Evolutionary conservation across 2,113 vertebrate species (phyloP).

Genomic region (Bubalus kerabau): DNA sequence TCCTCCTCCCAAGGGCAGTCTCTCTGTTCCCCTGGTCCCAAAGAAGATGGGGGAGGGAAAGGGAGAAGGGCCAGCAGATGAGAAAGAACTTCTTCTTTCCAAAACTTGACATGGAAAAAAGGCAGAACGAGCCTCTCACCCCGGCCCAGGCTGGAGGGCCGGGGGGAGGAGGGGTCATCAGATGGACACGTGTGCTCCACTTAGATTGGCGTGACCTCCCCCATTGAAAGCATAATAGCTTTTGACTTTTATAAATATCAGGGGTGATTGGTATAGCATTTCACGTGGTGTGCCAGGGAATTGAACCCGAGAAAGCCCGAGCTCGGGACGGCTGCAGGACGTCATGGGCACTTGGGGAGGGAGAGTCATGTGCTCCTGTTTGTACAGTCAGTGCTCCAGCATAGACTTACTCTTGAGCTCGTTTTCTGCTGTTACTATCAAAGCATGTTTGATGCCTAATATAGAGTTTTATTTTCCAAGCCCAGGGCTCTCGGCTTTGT

Average conservation of each 20-base stretch:
- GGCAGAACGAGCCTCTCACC: not conserved
- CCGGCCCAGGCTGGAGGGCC: not conserved
- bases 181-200: not conserved
- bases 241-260: slow-evolving; percentile 78
- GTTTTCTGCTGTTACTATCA: slow-evolving; percentile 55
- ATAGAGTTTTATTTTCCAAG: slow-evolving; percentile 38
- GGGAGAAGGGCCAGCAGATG: too few relatives aligned
- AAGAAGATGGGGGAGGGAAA: not conserved
- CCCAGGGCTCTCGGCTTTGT: slow-evolving; percentile 5
- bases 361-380: slow-evolving; percentile 35
- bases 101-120: not conserved
- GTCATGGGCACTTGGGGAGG: slow-evolving; percentile 21
- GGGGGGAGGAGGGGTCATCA: not conserved
- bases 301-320: slow-evolving; percentile 46
- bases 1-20: not conserved
- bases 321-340: not conserved
- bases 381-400: slow-evolving; percentile 38
- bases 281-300: slow-evolving; percentile 70
- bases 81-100: not conserved
- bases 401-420: slow-evolving; percentile 62
- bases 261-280: slow-evolving; percentile 78
- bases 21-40: not conserved
- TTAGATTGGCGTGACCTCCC: not conserved
- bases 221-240: slow-evolving; percentile 44
- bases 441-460: slow-evolving; percentile 41